Percentiles rank a stretch among this genome's conserved stretches.
phyloP scores from a whole-genome alignment of 2,113 vertebrate species.

The Daboia siamensis region DNA sequence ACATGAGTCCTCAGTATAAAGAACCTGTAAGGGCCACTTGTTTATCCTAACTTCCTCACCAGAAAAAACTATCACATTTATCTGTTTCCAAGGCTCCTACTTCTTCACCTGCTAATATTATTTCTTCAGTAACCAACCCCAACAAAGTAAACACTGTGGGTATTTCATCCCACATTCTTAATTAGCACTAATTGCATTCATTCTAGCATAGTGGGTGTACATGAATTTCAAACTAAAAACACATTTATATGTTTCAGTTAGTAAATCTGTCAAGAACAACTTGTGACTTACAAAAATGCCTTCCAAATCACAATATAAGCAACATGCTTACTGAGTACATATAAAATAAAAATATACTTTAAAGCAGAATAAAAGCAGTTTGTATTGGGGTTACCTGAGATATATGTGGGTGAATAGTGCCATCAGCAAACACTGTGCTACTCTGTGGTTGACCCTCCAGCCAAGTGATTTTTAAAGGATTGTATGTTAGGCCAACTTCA shows the following conservation, averaged over 20 bases:
- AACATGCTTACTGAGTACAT: neutral
- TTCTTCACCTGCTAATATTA: neutral
- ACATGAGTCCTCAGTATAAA: neutral
- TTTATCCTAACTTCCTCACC: neutral
- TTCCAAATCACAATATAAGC: neutral
- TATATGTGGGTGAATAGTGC: slow-evolving; percentile 40
- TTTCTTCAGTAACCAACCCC: neutral
- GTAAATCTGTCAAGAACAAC: neutral
- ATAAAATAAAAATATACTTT: neutral
- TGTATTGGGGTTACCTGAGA: slow-evolving; percentile 74
- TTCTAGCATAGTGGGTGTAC: neutral
- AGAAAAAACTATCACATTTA: neutral
- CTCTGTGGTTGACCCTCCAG: slow-evolving; percentile 79
- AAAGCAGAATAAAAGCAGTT: neutral
- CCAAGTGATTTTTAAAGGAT: slow-evolving; percentile 93
- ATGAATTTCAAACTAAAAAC: neutral
- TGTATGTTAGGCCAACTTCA: slow-evolving; percentile 83
- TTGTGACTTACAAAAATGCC: neutral
- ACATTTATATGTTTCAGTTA: neutral
- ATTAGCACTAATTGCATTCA: neutral
- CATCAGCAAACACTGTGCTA: neutral
- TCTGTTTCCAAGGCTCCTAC: neutral
- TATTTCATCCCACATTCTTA: neutral
- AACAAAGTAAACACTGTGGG: neutral
- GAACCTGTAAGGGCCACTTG: neutral